Conservation (phyloP, 2,888 invertebrate species). For the Dioctria rufipes region DNA sequence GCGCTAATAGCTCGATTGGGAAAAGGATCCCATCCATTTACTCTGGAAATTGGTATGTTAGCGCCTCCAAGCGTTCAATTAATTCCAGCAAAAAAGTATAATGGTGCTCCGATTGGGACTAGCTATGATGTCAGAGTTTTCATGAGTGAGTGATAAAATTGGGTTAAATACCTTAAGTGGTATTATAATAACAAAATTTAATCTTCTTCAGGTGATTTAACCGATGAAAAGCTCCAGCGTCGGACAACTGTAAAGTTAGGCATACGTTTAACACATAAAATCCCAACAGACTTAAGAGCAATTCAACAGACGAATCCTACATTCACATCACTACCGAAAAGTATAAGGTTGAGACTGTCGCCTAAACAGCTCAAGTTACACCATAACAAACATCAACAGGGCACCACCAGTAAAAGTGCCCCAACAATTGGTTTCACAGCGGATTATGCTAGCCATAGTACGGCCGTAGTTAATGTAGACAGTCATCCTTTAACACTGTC, state of each 20-base stretch:
- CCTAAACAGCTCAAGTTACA: conserved; percentile 63
- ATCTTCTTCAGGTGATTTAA: conserved; percentile 76
- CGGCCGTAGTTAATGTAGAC: conserved; percentile 46
- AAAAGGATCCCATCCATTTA: conserved; percentile 82
- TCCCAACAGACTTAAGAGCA: conserved; percentile 60
- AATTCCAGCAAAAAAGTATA: conserved; percentile 89
- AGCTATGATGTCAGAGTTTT: conserved; percentile 88
- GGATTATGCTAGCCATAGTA: conserved; percentile 42
- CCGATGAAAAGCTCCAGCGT: conserved; percentile 83
- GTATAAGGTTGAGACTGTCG: conserved; percentile 62
- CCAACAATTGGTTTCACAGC: conserved; percentile 42
- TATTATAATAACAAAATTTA: neutral
- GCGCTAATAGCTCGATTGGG: conserved; percentile 82
- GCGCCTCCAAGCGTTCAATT: conserved; percentile 89
- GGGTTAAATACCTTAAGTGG: neutral
- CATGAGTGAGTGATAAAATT: conserved; percentile 74
- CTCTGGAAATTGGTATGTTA: conserved; percentile 82
- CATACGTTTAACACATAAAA: conserved; percentile 81
- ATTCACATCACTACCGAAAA: conserved; percentile 60
- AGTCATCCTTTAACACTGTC: conserved; percentile 51
- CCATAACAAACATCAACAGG: conserved; percentile 41
- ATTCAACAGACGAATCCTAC: conserved; percentile 60
- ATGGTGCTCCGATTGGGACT: conserved; percentile 89
- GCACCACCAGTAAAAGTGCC: conserved; percentile 27
- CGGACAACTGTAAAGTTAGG: conserved; percentile 85